Percentiles rank a stretch among this genome's conserved stretches.
phyloP scores from a whole-genome alignment of 92 coral and sea anemone genomes.

The Galaxea fascicularis region DNA sequence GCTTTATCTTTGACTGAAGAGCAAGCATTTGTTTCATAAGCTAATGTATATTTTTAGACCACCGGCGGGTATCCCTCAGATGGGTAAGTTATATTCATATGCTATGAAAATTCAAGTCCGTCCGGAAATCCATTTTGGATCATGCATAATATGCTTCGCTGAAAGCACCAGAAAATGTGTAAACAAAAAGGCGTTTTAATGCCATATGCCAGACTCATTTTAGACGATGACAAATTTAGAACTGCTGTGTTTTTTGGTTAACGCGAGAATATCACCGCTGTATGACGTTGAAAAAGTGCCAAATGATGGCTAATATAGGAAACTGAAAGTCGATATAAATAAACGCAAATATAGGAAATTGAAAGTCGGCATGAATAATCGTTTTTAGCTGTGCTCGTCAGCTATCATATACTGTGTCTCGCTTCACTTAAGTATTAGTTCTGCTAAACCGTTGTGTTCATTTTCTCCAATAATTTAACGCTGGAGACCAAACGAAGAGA shows the following conservation, averaged over 20 bases:
- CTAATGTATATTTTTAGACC: not conserved
- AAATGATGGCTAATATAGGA: not conserved
- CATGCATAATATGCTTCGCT: not conserved
- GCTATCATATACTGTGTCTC: not conserved
- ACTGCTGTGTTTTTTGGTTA: not conserved
- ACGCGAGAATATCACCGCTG: not conserved
- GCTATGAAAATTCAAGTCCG: not conserved
- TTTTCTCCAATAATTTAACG: constrained; percentile 10
- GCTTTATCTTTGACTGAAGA: not conserved
- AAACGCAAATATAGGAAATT: constrained; percentile 1
- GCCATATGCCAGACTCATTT: not conserved
- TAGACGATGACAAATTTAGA: not conserved
- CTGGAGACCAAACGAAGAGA: not conserved
- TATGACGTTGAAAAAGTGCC: no score
- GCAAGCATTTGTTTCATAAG: not conserved
- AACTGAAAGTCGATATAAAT: not conserved
- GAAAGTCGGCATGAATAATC: not conserved
- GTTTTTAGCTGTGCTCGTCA: constrained; percentile 3
- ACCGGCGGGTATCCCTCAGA: not conserved
- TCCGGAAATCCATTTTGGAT: constrained; percentile 23
- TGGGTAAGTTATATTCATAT: constrained; percentile 14
- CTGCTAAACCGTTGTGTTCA: not conserved
- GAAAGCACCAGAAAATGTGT: constrained; percentile 21
- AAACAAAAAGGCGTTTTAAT: constrained; percentile 9
- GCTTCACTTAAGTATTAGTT: no score